Evolutionary conservation across 2,113 vertebrate genomes (phyloP).

Genomic region (Muscicapa adusta): DNA sequence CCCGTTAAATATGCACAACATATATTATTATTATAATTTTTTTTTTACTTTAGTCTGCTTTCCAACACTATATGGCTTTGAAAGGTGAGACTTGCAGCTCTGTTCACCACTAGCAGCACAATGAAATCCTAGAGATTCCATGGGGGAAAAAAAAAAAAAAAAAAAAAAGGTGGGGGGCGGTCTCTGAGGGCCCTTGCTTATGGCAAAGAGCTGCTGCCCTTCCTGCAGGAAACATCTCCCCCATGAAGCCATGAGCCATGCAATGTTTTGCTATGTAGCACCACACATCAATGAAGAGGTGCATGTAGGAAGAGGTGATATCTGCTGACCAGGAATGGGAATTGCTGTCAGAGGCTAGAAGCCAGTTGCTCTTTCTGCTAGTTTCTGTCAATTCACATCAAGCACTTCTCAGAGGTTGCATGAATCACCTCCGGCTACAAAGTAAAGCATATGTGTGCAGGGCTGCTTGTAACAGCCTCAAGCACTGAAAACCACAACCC

Average conservation of each 20-base stretch:
- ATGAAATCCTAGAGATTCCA: neutral
- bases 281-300: neutral
- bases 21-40: neutral
- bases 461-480: neutral
- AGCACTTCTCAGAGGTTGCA: neutral
- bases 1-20: neutral
- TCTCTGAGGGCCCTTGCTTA: neutral
- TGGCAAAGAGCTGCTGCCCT: neutral
- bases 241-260: neutral
- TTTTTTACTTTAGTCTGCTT: neutral
- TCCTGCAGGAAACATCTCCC: neutral
- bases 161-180: neutral
- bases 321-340: neutral
- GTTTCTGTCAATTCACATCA: constrained; percentile 8
- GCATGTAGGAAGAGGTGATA: neutral
- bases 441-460: neutral
- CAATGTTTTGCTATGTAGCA: neutral
- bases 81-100: neutral
- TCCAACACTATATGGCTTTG: neutral
- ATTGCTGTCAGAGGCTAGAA: neutral
- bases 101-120: neutral
- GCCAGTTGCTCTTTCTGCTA: neutral
- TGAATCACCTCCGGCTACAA: neutral
- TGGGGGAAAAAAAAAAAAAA: neutral
- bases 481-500: neutral